These are phyloP conservation scores for Drosophila mulleri DNA, from an alignment of 2,888 invertebrate genomes.

Conservation along the genomic window DNA sequence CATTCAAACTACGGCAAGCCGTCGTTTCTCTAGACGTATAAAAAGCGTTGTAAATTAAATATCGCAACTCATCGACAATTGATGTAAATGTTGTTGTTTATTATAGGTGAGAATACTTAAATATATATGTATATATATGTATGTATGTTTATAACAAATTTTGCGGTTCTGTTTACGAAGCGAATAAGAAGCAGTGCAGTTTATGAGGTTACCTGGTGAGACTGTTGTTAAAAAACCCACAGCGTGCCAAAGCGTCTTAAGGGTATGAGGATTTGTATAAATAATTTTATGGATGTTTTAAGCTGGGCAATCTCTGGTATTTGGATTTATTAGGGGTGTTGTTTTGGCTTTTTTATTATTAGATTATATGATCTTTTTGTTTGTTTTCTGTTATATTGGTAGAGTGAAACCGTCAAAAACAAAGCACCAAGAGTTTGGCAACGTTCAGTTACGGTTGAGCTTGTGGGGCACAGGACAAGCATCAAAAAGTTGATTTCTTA, in stretches of 20 bases:
- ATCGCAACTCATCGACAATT: constrained; percentile 52
- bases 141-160: constrained; percentile 31
- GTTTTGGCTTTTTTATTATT: constrained; percentile 28
- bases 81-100: constrained; percentile 11
- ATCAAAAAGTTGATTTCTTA: constrained; percentile 46
- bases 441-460: constrained; percentile 65
- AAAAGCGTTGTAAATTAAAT: constrained; percentile 48
- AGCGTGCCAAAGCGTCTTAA: constrained; percentile 87
- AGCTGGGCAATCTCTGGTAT: constrained; percentile 35
- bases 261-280: constrained; percentile 62
- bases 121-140: constrained; percentile 41
- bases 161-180: constrained; percentile 69
- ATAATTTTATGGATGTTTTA: constrained; percentile 41
- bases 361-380: constrained; percentile 15
- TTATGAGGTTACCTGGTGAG: constrained; percentile 86
- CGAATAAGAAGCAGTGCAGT: constrained; percentile 87
- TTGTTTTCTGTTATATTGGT: constrained; percentile 12
- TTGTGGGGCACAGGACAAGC: constrained; percentile 49
- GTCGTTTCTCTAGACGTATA: constrained; percentile 10
- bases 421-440: constrained; percentile 71
- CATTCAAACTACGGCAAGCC: constrained; percentile 33
- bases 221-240: constrained; percentile 88
- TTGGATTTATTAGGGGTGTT: constrained; percentile 31
- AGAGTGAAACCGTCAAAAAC: constrained; percentile 63
- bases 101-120: constrained; percentile 28